Evolutionary conservation across 2,113 vertebrate species (phyloP).

Genomic region (Cavia aperea): DNA sequence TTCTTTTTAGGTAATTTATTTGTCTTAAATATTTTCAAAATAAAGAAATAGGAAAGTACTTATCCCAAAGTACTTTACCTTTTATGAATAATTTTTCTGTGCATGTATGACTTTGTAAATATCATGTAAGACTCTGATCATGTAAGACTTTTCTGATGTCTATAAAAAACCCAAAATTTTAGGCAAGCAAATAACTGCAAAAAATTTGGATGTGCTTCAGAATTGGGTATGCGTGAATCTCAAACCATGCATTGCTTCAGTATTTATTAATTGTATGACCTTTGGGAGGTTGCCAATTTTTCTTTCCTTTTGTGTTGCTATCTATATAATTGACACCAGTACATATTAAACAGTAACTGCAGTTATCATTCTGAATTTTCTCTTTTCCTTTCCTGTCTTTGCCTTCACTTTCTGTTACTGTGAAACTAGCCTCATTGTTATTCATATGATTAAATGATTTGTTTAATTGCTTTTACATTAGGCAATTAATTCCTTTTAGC

Average conservation of each 20-base stretch:
- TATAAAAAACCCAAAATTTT: not conserved
- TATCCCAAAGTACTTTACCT: not conserved
- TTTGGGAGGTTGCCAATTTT: not conserved
- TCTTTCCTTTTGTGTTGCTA: not conserved
- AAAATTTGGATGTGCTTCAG: not conserved
- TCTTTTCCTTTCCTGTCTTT: not conserved
- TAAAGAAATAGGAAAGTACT: not conserved
- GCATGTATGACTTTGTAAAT: not conserved
- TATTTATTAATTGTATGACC: not conserved
- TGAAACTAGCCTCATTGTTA: slow-evolving; percentile 66
- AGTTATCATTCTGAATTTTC: not conserved
- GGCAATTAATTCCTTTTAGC: slow-evolving; percentile 71
- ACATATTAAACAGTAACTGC: not conserved
- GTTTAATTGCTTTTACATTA: slow-evolving; percentile 66
- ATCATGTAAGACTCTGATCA: not conserved
- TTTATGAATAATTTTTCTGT: not conserved
- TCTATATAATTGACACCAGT: not conserved
- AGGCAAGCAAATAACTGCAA: not conserved
- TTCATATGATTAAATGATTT: slow-evolving; percentile 67
- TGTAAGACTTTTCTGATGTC: not conserved
- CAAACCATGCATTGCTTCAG: not conserved
- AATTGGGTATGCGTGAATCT: not conserved
- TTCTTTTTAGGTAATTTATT: not conserved
- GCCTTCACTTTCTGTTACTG: slow-evolving; percentile 62
- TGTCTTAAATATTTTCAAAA: not conserved